Base-by-base conservation (phyloP, 2,888 invertebrate genomes). In the Desoria tigrina region DNA sequence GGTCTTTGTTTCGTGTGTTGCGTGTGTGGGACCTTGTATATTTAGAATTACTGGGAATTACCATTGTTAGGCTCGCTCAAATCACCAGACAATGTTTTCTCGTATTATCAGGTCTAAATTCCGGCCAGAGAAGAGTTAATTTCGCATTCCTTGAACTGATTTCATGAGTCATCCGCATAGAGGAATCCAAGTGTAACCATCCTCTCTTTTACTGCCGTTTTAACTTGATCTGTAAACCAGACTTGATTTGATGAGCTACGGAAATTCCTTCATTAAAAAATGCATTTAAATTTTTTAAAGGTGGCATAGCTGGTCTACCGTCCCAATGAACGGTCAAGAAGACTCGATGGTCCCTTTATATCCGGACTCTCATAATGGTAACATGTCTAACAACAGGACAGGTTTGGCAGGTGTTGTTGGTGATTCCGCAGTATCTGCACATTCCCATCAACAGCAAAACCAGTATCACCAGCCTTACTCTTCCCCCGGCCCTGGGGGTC, bases 261-360 rank as follows among this genome's bases (percentile, higher is more conserved):
- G 16, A 39, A 11, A 39, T 39, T 39, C 39, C 9, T 39, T 39
- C 16, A 39, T 39, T 39, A 11, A 39, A 39, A 16, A 9, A 39
- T 11, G 16, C 9, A 9, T 39, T 39, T 9, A 11, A 11, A 39
- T 39, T 39, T 39, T 21, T 58, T 58, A 14, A 62, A 76, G 74
- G 69, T 74, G 72, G 72, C 72, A 73, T 66, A 72, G 73, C 65
- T 76, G 74, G 71, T 74, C 76, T 23, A 71, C 73, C 51, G 66
- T 65, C 59, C 71, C 65, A 60, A 80, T 79, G 64, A 79, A 79
- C 76, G 79, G 80, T 72, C 79, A 79, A 42, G 75, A 79, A 32
- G 72, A 79, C 57, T 56, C 65, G 37, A 67, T 72, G 65, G 53
- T 69, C 57, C 72, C 69, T 56, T 57, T 72, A 54, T 72, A 69